These are phyloP conservation scores for Toxonevra muliebris DNA, from an alignment of 2,888 invertebrate genomes.

Conservation along the genomic window DNA sequence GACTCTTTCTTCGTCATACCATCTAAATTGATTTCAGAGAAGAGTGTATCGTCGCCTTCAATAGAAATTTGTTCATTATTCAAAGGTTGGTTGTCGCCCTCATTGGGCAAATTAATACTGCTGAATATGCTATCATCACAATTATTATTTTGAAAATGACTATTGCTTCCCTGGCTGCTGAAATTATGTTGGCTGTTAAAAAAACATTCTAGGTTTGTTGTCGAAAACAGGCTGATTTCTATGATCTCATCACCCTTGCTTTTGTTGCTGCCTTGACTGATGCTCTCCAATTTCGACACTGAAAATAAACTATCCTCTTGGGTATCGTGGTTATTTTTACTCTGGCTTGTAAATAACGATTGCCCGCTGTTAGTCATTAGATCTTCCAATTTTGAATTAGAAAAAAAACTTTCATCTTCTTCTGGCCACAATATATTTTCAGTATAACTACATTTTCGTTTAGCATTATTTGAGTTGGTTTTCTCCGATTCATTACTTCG, in stretches of 20 bases:
- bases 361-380: slow-evolving; percentile 14
- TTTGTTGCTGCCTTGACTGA: background rate
- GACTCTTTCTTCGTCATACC: slow-evolving; percentile 42
- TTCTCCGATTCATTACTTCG: too few species aligned
- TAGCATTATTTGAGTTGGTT: background rate
- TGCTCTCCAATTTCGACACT: slow-evolving; percentile 11
- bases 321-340: too few species aligned
- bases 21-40: slow-evolving; percentile 49
- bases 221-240: too few species aligned
- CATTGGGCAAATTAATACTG: slow-evolving; percentile 45
- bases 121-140: slow-evolving; percentile 52
- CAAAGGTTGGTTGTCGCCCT: slow-evolving; percentile 15
- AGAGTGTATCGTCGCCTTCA: slow-evolving; percentile 43
- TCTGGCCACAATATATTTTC: slow-evolving; percentile 52
- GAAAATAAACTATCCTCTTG: slow-evolving; percentile 21
- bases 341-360: too few species aligned
- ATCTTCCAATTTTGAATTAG: slow-evolving; percentile 48
- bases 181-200: too few species aligned
- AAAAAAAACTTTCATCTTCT: slow-evolving; percentile 55
- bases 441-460: slow-evolving; percentile 17
- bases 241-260: background rate
- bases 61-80: slow-evolving; percentile 18
- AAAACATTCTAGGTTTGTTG: too few species aligned
- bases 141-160: slow-evolving; percentile 32
- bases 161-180: background rate